A percentile compares a stretch with the other conserved stretches of the same genome.
These are phyloP conservation scores for Drosophila infuscata DNA, from an alignment of 2,888 invertebrate genomes.

Conservation along the genomic window DNA sequence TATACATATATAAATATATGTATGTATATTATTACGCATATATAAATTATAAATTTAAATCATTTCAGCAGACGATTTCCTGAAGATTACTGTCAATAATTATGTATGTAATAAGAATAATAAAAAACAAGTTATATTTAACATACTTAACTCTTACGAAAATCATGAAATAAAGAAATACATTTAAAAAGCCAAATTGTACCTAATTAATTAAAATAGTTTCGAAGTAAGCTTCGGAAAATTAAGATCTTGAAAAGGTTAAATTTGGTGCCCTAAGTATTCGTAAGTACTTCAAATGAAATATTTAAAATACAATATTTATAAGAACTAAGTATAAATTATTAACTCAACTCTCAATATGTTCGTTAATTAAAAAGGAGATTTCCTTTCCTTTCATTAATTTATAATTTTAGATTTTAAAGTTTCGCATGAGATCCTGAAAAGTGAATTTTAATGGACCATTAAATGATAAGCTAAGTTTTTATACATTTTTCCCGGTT, in stretches of 20 bases:
- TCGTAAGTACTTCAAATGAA: not conserved
- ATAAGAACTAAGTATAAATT: not conserved
- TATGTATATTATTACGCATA: not conserved
- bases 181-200: not conserved
- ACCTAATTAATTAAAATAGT: no score
- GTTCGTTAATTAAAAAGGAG: not conserved
- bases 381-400: not conserved
- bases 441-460: not conserved
- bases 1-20: no score
- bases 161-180: not conserved
- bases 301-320: not conserved
- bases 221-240: not conserved
- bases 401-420: not conserved
- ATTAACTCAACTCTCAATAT: not conserved
- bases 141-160: not conserved
- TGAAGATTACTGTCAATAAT: not conserved
- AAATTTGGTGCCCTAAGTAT: not conserved
- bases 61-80: not conserved
- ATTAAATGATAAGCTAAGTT: not conserved
- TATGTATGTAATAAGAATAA: not conserved
- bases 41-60: not conserved
- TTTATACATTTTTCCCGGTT: no score
- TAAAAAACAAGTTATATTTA: not conserved
- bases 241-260: not conserved
- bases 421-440: not conserved